Evolutionary conservation across 2,888 invertebrate genomes (phyloP), one percentile per base, ranked within the genome.

Genomic region (Ornithoptera priamus): DNA sequence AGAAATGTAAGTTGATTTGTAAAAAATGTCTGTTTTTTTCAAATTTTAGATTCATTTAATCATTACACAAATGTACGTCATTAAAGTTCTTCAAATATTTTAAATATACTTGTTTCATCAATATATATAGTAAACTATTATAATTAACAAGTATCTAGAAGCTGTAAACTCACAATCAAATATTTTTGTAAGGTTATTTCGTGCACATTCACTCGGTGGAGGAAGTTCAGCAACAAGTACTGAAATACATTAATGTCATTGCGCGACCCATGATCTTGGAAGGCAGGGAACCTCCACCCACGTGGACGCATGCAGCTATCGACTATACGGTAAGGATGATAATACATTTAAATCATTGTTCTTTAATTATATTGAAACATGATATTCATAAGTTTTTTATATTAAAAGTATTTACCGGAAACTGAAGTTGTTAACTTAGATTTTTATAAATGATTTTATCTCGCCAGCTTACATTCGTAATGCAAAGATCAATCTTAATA

Each of bases 251-350:
- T 74, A 96, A 97, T 71, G 98, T 99, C 5, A 96, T 99, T 82
- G 99, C 97, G 0, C 94, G 96, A 58, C 97, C 97, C 0, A 91
- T 97, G 82, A 97, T 97, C 8, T 86, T 97, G 64, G 97, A 95
- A 85, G 96, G 90, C 7, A 87, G 89, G 3, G 92, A 95, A 10
- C 97, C 97, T 78, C 97, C 85, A 0, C 95, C 97, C 8, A 96
- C 98, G 18, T 99, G 99, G 99, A 99, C 99, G 0, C 98, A 99
- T 78, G 96, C 97, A 15, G 98, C 98, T 82, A 96, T 96, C 39
- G 98, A 99, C 82, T 93, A 95, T 72, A 96, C 97, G 83, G 98
- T 97, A 90, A 89, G 72, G 67, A 66, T n/a, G 46, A 53, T 53
- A 5, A 24, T 18, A 42, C 50, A 18, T 18, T 50, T 17, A 50